A percentile compares a stretch with the other conserved stretches of the same genome.
Conservation (phyloP, 2,113 vertebrate genomes). For the Brevimyrus niger region DNA sequence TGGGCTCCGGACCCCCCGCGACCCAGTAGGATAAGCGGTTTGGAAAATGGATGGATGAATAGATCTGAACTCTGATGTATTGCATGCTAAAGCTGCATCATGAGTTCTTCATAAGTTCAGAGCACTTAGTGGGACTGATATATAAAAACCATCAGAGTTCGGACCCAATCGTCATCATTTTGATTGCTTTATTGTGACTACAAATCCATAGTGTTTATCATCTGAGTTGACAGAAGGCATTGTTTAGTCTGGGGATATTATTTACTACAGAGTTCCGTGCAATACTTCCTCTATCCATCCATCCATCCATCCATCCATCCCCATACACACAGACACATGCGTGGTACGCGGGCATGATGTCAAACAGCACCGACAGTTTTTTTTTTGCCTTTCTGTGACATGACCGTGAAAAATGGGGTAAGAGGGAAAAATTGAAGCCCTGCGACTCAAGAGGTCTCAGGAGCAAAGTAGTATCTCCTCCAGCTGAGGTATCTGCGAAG, state of each 20-base stretch:
- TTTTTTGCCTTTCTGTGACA: not conserved
- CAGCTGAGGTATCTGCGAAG: not conserved
- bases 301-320: not conserved
- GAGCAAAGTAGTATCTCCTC: not conserved
- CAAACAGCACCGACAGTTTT: not conserved
- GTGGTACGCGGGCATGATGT: not conserved
- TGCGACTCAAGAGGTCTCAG: not conserved
- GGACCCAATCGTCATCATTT: not conserved
- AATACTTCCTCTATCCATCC: not conserved
- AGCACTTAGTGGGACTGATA: not conserved
- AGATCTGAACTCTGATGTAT: no score
- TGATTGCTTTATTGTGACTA: not conserved
- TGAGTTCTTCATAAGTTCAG: no score
- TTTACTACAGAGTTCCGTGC: no score
- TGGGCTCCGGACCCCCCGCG: no score
- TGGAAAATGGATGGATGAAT: no score
- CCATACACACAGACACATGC: not conserved
- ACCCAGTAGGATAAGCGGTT: no score
- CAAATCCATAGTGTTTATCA: not conserved
- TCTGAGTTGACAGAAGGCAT: not conserved
- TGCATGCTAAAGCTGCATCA: not conserved
- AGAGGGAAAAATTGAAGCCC: not conserved
- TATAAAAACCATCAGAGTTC: not conserved
- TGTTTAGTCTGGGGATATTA: not conserved
- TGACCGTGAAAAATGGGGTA: not conserved